These are phyloP conservation scores for Ceuthmochares aereus DNA, from an alignment of 2,113 vertebrate species.

Conservation along the genomic window DNA sequence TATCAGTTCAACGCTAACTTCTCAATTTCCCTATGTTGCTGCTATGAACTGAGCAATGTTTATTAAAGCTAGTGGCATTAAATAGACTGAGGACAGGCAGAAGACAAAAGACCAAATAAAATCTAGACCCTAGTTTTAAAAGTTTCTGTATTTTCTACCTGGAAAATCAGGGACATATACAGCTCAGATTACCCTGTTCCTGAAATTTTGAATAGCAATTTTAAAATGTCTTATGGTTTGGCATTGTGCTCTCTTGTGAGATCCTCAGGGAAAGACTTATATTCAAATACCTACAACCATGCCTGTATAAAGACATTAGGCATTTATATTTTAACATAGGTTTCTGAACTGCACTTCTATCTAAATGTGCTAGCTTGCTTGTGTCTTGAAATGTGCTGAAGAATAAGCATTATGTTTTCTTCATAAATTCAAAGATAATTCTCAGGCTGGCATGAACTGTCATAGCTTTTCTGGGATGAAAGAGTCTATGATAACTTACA, in stretches of 20 bases:
- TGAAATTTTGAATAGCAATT: neutral
- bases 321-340: neutral
- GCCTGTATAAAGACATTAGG: neutral
- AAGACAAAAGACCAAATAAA: neutral
- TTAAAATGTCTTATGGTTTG: neutral
- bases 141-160: neutral
- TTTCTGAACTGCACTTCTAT: neutral
- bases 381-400: neutral
- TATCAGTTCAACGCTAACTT: neutral
- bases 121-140: neutral
- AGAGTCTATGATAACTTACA: neutral
- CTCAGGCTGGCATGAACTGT: neutral
- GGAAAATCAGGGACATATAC: neutral
- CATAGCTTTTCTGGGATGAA: constrained; percentile 1
- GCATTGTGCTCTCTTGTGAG: neutral
- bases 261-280: neutral
- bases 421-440: neutral
- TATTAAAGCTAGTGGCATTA: neutral
- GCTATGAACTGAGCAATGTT: neutral
- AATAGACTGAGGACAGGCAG: neutral
- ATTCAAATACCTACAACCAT: neutral
- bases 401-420: neutral
- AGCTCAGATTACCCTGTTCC: neutral
- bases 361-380: neutral
- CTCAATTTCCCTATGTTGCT: neutral